A percentile compares a stretch with the other conserved stretches of the same genome.
Conservation (phyloP, 2,888 invertebrate species). For the Ceriagrion tenellum region DNA sequence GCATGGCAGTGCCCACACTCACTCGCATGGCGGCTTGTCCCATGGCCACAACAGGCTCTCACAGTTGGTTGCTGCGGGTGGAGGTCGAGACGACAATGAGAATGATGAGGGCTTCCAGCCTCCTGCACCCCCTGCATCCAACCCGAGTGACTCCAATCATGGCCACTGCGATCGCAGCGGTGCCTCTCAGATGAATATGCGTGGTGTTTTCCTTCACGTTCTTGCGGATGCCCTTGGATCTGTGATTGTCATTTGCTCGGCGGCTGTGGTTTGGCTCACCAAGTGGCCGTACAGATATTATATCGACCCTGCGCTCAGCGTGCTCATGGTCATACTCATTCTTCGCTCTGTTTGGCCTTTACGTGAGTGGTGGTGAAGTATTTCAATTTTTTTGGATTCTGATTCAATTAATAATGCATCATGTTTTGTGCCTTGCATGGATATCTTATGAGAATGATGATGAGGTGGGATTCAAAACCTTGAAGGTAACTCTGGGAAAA, state of each 20-base stretch:
- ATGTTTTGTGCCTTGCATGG: too few relatives aligned
- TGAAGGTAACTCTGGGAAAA: too few relatives aligned
- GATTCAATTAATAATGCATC: too few relatives aligned
- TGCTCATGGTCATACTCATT: conserved; percentile 92
- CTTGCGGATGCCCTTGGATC: conserved; percentile 98
- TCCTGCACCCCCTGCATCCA: conserved; percentile 69
- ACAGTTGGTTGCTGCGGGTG: conserved; percentile 79
- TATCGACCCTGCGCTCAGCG: conserved; percentile 96
- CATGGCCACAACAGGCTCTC: conserved; percentile 82
- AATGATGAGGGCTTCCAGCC: conserved; percentile 83
- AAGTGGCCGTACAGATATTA: conserved; percentile 87
- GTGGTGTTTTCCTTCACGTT: conserved; percentile 97
- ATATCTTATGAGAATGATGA: too few relatives aligned
- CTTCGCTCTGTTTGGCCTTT: conserved; percentile 95
- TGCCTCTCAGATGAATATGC: conserved; percentile 97
- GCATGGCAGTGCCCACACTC: conserved; percentile 83
- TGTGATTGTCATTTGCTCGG: conserved; percentile 93
- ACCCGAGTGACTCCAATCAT: conserved; percentile 67
- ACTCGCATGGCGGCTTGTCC: conserved; percentile 83
- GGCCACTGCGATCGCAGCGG: not conserved
- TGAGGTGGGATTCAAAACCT: too few relatives aligned
- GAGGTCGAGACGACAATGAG: conserved; percentile 79
- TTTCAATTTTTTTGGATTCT: too few relatives aligned
- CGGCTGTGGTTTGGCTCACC: conserved; percentile 86
- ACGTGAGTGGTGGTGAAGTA: conserved; percentile 71